Conservation (phyloP, 2,888 invertebrate species). For the Tupiocoris notatus region DNA sequence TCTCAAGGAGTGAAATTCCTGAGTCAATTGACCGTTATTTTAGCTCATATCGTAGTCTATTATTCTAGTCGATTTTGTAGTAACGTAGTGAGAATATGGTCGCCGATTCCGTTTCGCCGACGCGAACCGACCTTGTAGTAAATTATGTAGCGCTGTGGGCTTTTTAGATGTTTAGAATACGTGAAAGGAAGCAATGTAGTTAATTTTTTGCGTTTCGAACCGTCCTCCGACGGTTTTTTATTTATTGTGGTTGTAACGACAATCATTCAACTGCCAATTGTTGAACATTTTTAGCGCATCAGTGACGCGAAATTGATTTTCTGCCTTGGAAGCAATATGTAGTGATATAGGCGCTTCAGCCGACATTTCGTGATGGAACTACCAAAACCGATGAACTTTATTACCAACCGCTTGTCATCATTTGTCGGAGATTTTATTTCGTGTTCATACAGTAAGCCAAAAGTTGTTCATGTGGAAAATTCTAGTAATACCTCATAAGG, state of each 20-base stretch:
- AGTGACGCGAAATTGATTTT: neutral
- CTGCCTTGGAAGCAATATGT: neutral
- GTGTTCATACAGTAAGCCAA: neutral
- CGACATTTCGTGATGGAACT: conserved; percentile 5
- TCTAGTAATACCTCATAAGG: neutral
- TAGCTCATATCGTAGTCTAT: conserved; percentile 26
- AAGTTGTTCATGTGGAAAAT: neutral
- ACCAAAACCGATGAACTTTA: neutral
- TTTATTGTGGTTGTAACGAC: conserved; percentile 25
- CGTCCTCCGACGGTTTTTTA: neutral
- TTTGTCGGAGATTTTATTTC: neutral
- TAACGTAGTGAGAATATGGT: neutral
- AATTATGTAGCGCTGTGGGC: conserved; percentile 28
- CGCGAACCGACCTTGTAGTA: conserved; percentile 27
- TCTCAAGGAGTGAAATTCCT: too few relatives aligned
- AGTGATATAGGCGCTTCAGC: neutral
- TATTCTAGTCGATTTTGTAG: conserved; percentile 31
- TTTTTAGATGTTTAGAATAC: conserved; percentile 3
- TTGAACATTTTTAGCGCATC: neutral
- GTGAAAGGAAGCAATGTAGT: neutral
- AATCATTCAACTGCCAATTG: conserved; percentile 24
- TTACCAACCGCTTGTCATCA: neutral
- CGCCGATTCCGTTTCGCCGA: conserved; percentile 23
- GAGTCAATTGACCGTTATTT: conserved; percentile 32
- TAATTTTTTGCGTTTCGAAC: neutral